Base-by-base conservation (phyloP, 1,140 invertebrate genomes). In the Brachionus plicatilis region DNA sequence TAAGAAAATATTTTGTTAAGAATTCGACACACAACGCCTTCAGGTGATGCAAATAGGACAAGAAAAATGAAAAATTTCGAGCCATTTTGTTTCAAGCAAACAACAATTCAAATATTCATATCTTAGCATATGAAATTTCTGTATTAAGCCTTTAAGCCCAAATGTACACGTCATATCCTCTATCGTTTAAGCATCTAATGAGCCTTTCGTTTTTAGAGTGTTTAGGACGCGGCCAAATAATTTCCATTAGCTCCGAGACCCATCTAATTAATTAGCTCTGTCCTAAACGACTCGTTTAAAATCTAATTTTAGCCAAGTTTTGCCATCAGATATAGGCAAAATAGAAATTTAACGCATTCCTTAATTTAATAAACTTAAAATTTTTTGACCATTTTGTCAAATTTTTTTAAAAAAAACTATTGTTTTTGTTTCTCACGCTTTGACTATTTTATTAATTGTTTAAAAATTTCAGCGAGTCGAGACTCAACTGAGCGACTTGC, bases 101-200 rank as follows among this genome's bases (percentile, higher is more conserved):
- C 53, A 60, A 60, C n/a, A 60, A 60, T 60, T 60, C 53, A 60
- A 60, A 60, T 60, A 68, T 68, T 68, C 66, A 68, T 68, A 68
- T 68, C 66, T 68, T 68, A 68, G 33, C 66, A 68, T 68, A 68
- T 68, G 14, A 29, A 68, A 68, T 33, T 68, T 68, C 33, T 68
- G 41, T 14, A 37, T 68, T 68, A 68, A 68, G 33, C 27, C n/a
- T 33, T 14, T 41, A 68, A 33, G 66, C 66, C 12, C 27, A 68
- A 68, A 68, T 68, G 66, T 68, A 68, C 66, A 68, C 66, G 66
- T 68, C 66, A 41, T 68, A 68, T 14, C 33, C 27, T 37, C n/a
- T 0, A 24, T 60, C n/a, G 17, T 60, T 60, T 60, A 47, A 60
- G 53, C n/a, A 27, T 60, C 53, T 60, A 60, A 60, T 60, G 53